Base-by-base conservation (phyloP, 2,888 invertebrate species). In the Disparrhopalites patrizii region DNA sequence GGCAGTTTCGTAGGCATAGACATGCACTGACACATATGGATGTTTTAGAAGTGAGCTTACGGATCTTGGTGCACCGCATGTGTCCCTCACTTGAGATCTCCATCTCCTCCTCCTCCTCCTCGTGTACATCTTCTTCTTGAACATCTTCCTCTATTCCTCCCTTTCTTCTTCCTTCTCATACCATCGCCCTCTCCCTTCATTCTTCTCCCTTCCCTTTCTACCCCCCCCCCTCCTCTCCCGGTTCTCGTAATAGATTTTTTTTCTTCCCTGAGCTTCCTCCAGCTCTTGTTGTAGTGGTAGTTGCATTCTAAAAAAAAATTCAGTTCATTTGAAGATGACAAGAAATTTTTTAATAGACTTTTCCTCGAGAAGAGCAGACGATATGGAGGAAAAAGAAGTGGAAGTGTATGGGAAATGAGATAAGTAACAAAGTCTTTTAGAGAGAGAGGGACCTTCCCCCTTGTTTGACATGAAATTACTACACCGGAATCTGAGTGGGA, bases 311-410 rank as follows among this genome's bases (percentile, higher is more conserved):
- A 61, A n/a, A n/a, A n/a, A n/a, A n/a, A n/a, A 61, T 50, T 50
- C 31, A 52, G 33, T 61, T 61, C 51, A 61, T 61, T 61, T 61
- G 61, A 61, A 61, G 43, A n/a, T n/a, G n/a, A 31, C 50, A 61
- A 61, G 61, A 61, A 61, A 52, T 61, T 51, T 52, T 51, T 52
- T 36, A 28, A 60, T 28, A 30, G 3, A n/a, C 51, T 3, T 38
- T 15, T 57, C 20, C 50, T 20, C 18, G 47, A 43, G 50, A 23
- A 28, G 36, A 36, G 36, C 3, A 10, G 40, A 40, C 4, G 40
- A 40, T n/a, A 40, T n/a, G 40, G 3, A 40, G 20, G 40, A 36
- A 10, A 13, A 36, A 36, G 36, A 36, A 36, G 36, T 8, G 13
- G 47, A 23, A 28, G 23, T 51, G 61, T 52, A 61, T 23, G 61